Base-by-base conservation (phyloP, 1,140 invertebrate species). In the Cotesia glomerata region DNA sequence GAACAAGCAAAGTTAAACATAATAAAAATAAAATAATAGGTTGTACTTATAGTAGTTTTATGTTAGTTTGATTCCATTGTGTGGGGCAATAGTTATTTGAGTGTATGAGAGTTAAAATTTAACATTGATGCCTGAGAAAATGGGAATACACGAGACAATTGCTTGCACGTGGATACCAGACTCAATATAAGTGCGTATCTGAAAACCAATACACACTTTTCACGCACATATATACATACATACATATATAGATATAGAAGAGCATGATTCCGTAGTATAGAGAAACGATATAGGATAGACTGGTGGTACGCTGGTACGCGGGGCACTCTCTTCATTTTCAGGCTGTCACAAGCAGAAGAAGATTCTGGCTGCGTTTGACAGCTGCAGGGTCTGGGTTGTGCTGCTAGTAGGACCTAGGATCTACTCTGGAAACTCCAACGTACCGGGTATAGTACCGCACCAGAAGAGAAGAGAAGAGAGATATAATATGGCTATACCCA, bases 261-360 rank as follows among this genome's bases (percentile, higher is more conserved):
- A 18, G 51, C 54, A 35, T 56, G 35, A 56, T 68, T n/a, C 18
- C 70, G 66, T 65, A 54, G 71, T 58, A 63, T 56, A 61, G 36
- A 49, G 63, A 68, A 49, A 36, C 34, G 45, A 39, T 16, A 49
- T 14, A 8, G 18, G 34, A 39, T 5, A 64, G 34, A 39, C 13
- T n/a, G 26, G 77, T 8, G 67, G 67, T 68, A 67, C 70, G 71
- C 69, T 68, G 63, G 56, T 71, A 73, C 71, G 71, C 72, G 71
- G 82, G 81, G 82, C 79, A 85, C 84, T 86, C 85, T 86, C 86
- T 87, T 87, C 86, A 87, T 87, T 87, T 86, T 84, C 86, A 86
- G 86, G 82, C 86, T 87, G 86, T 87, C 86, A 87, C 82, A 81
- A 86, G 77, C 86, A 87, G 85, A 86, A 86, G 85, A 87, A 87